phyloP scores from a whole-genome alignment of 2,113 vertebrate species.

The Labeo rohita region DNA sequence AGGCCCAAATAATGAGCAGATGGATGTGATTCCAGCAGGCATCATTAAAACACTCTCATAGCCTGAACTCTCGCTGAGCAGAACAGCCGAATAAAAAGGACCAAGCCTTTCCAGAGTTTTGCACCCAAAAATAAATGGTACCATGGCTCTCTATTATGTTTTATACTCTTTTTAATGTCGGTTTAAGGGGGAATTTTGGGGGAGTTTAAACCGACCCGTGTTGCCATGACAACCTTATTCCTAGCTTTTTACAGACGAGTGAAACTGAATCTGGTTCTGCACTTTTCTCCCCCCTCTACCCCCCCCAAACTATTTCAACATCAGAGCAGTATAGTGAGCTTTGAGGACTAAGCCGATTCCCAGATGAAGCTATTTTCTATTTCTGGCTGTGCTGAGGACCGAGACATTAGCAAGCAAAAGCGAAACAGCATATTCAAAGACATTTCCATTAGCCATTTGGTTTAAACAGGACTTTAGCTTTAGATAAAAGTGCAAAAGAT shows the following conservation, averaged over 20 bases:
- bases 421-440: constrained; percentile 47
- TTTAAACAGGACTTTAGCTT: background rate
- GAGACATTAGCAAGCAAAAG: constrained; percentile 60
- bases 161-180: constrained; percentile 60
- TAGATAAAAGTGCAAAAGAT: background rate
- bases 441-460: background rate
- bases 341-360: constrained; percentile 81
- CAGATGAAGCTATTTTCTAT: constrained; percentile 75
- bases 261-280: constrained; percentile 66
- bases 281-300: constrained; percentile 43
- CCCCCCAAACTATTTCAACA: constrained; percentile 65
- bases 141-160: constrained; percentile 50
- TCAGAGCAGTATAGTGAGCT: constrained; percentile 69
- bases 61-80: constrained; percentile 33
- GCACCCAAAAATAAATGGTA: constrained; percentile 46
- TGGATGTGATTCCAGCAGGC: constrained; percentile 61
- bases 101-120: constrained; percentile 32
- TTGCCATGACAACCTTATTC: constrained; percentile 77
- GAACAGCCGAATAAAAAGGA: constrained; percentile 14
- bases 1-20: constrained; percentile 59
- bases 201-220: constrained; percentile 66
- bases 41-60: constrained; percentile 36
- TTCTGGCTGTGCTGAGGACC: constrained; percentile 71
- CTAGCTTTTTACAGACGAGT: constrained; percentile 71
- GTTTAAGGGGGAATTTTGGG: constrained; percentile 52